Conservation (phyloP, 2,888 invertebrate genomes). For the Eupithecia subumbrata region DNA sequence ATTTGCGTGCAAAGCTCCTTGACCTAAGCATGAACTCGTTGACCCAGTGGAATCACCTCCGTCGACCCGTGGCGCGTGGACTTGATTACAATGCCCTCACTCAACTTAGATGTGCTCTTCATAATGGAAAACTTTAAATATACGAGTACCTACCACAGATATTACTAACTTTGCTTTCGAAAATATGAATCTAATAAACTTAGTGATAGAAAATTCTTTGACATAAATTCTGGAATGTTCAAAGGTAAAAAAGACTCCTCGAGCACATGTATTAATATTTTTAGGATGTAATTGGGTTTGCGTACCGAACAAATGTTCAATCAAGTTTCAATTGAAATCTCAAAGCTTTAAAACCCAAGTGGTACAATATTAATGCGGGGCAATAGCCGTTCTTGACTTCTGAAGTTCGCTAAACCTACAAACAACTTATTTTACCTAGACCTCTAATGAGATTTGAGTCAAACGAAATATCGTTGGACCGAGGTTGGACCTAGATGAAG, state of each 20-base stretch:
- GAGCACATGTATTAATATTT: not conserved
- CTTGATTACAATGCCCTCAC: constrained; percentile 57
- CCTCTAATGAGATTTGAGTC: constrained; percentile 20
- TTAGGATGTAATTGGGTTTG: not conserved
- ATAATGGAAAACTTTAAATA: constrained; percentile 7
- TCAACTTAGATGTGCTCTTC: constrained; percentile 49
- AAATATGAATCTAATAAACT: not conserved
- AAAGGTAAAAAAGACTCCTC: not conserved
- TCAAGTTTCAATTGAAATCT: not conserved
- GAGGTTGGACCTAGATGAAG: constrained; percentile 8
- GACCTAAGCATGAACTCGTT: constrained; percentile 65
- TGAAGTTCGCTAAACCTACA: constrained; percentile 24
- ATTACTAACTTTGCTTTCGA: not conserved
- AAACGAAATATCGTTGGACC: constrained; percentile 1
- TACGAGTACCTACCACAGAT: not conserved
- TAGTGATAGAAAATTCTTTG: not conserved
- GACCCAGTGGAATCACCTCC: constrained; percentile 67
- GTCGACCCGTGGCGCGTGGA: constrained; percentile 53
- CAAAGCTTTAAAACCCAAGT: constrained; percentile 11
- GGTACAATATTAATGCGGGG: constrained; percentile 9
- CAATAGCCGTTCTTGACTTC: constrained; percentile 24
- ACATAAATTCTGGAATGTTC: not conserved
- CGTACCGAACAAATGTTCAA: not conserved
- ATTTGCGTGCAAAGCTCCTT: constrained; percentile 48
- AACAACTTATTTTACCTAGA: constrained; percentile 20